Base-by-base conservation (phyloP, 2,113 vertebrate genomes). In the Petroica traversi region DNA sequence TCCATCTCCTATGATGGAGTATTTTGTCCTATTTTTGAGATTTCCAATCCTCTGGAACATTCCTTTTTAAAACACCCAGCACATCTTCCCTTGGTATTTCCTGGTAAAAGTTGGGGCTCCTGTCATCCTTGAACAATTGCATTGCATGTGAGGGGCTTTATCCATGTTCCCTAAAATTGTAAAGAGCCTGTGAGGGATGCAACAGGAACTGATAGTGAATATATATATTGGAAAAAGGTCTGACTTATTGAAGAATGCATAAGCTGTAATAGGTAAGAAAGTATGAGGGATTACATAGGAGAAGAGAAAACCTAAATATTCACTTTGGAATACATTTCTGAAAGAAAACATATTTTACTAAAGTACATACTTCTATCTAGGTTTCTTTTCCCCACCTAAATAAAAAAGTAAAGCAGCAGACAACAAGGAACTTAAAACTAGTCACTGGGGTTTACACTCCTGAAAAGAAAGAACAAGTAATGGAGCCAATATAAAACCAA, bases 191-290 rank as follows among this genome's bases (percentile, higher is more conserved):
- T 85, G 20, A 57, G 9, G 7, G 59, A 79, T 36, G 25, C 8
- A 54, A 15, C 1, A 0, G 31, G 8, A 80, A 41, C 10, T 19
- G 33, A 19, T 1, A 2, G 4, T n/a, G 7, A 62, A 19, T 6
- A 22, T 25, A 34, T 13, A 23, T 26, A 19, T 9, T 6, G 17
- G 54, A 12, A 19, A 87, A 74, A 68, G 3, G 2, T 58, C 29
- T 67, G 33, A 71, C 1, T 61, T 68, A 45, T 17, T 80, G 49
- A 93, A 73, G 40, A 33, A 77, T 52, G 17, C 5, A 17, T 51
- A 34, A 48, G 8, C 2, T 52, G 4, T 11, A 57, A 75, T 49
- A 51, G 26, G 25, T 48, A 67, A 51, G 15, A 92, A 88, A 64
- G 1, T 28, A 26, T 58, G 33, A 8, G 4, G 8, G 17, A 18